These are phyloP conservation scores for Platyura marginata DNA, from an alignment of 1,140 invertebrate species.

Conservation along the genomic window DNA sequence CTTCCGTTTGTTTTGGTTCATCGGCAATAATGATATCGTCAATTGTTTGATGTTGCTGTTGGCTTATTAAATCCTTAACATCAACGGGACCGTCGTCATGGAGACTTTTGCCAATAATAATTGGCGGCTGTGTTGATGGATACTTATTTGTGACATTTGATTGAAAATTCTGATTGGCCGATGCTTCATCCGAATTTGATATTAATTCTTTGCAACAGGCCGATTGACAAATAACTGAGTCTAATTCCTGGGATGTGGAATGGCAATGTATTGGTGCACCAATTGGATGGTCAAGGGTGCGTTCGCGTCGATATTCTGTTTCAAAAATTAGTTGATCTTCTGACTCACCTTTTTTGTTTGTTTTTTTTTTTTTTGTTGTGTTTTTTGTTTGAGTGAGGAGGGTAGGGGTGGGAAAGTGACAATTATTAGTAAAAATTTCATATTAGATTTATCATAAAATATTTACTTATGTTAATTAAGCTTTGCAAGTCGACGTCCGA, in stretches of 20 bases:
- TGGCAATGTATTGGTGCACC: neutral
- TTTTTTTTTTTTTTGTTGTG: too few species aligned
- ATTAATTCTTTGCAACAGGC: neutral
- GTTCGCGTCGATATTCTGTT: neutral
- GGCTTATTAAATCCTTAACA: constrained; percentile 4
- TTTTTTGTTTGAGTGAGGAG: neutral
- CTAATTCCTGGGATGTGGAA: neutral
- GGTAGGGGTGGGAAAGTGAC: neutral
- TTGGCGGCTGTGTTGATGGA: neutral
- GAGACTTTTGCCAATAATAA: neutral
- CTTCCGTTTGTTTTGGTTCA: neutral
- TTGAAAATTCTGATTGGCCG: neutral
- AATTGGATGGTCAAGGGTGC: neutral
- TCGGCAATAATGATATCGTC: constrained; percentile 6
- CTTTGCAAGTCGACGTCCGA: neutral
- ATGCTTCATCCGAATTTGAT: neutral
- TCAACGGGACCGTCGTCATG: neutral
- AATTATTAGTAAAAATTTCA: neutral
- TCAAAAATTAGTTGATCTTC: neutral
- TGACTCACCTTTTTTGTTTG: too few species aligned
- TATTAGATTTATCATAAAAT: neutral
- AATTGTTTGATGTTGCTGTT: constrained; percentile 3
- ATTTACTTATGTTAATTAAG: neutral
- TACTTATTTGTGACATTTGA: neutral
- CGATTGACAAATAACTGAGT: neutral